A percentile compares a stretch with the other conserved stretches of the same genome.
Conservation (phyloP, 2,797 vertebrate genomes). For the Scolopax bukidnonensis region DNA sequence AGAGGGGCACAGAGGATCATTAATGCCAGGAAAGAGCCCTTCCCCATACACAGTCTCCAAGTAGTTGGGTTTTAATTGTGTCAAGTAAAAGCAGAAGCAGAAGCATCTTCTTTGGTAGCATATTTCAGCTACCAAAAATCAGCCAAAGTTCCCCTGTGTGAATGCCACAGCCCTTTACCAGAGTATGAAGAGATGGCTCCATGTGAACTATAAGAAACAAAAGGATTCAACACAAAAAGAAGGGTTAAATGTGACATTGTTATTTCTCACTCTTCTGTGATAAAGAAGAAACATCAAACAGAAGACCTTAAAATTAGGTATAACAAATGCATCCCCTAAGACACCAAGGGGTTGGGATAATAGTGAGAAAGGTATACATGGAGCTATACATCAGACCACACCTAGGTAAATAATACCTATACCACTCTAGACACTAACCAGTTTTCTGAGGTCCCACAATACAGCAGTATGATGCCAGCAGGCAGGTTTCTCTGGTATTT, state of each 20-base stretch:
- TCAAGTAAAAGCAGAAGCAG: background rate
- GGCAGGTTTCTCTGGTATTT: background rate
- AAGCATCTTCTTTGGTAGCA: background rate
- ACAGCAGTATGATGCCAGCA: background rate
- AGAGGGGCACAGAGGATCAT: background rate
- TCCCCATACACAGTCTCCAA: background rate
- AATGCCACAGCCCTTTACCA: background rate
- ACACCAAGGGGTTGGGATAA: background rate
- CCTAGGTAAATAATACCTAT: background rate
- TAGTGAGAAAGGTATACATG: background rate
- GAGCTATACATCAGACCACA: background rate
- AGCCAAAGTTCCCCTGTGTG: background rate
- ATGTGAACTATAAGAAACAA: background rate
- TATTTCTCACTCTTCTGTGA: background rate
- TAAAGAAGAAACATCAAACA: background rate
- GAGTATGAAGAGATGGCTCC: background rate
- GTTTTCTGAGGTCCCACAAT: background rate
- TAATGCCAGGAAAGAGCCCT: background rate
- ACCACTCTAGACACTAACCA: background rate
- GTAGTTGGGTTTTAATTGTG: background rate
- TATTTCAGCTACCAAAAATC: background rate
- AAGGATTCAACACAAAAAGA: background rate
- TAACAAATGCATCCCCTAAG: background rate
- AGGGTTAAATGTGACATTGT: background rate
- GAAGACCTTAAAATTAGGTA: background rate